phyloP scores from a whole-genome alignment of 2,797 vertebrate genomes.

The Taenioides sp. region DNA sequence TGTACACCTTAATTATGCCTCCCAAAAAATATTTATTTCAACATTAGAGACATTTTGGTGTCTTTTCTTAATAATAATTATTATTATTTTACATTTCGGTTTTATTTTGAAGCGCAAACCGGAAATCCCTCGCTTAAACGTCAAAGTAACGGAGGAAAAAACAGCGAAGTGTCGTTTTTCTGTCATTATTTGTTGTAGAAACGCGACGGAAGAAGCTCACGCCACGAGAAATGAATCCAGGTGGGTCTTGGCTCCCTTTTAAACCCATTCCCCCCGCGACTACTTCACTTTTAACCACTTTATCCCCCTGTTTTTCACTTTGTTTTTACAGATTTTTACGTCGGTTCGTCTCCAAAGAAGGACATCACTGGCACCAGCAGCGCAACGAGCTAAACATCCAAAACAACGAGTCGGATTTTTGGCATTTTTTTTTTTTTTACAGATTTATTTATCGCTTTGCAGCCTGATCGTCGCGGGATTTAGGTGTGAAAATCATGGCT shows the following conservation, averaged over 20 bases:
- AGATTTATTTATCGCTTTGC: background rate
- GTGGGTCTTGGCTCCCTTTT: background rate
- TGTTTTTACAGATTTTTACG: constrained; percentile 37
- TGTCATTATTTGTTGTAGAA: constrained; percentile 25
- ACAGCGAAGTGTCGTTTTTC: constrained; percentile 6
- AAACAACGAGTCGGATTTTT: background rate
- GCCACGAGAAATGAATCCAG: constrained; percentile 35
- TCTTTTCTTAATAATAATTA: background rate
- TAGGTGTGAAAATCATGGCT: constrained; percentile 75
- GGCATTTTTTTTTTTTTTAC: background rate
- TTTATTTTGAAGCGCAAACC: background rate
- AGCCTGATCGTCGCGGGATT: too few species aligned
- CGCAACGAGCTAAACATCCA: constrained; percentile 6
- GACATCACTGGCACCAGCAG: constrained; percentile 32
- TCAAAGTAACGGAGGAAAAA: constrained; percentile 16
- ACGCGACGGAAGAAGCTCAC: background rate
- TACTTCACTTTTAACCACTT: rapidly evolving
- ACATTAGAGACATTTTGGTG: background rate
- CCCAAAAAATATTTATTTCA: background rate
- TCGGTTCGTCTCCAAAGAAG: constrained; percentile 37
- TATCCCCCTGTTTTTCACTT: background rate
- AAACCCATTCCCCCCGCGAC: rapidly evolving
- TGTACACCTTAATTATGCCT: background rate
- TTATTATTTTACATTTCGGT: background rate
- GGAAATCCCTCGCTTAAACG: background rate